Base-by-base conservation (phyloP, 2,113 vertebrate genomes). In the Carollia perspicillata region DNA sequence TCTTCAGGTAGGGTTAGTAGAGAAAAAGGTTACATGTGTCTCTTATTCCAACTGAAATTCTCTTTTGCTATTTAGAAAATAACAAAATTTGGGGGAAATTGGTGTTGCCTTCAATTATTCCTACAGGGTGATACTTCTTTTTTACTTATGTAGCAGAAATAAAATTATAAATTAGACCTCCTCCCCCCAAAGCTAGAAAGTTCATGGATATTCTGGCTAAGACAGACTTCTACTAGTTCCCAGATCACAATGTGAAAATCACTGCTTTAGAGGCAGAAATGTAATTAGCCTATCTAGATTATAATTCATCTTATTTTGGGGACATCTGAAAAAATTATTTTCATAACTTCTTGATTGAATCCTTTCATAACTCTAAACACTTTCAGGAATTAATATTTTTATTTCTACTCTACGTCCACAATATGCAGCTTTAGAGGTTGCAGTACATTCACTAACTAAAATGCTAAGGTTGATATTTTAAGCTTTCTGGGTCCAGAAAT, bases 391-490 rank as follows among this genome's bases (percentile, higher is more conserved):
- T 71, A 42, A 47, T 20, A 68, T 22, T 84, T 84, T 79, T 71
- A 35, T 78, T 7, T 93, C 51, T 88, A 89, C 44, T 4, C 17
- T 66, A 40, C 2, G 42, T 35, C 53, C 33, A 47, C 51, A 95
- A 35, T 30, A 28, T 58, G 5, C 12, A 65, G 42, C 49, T 94
- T 93, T 93, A 79, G 44, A 66, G 68, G 81, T 22, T 14, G 16
- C 17, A 53, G 20, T 65, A 23, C 30, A 35, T 49, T 77, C 30
- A 63, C 40, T 53, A 87, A 69, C 2, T 79, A 63, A 79, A 89
- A 96, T 69, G 4, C 78, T 93, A 66, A 83, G 47, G 4, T 85
- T 92, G 49, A 30, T 63, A 58, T 79, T 79, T 80, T 80, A 92
- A 84, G 40, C 14, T 66, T 90, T 90, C 60, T 75, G 28, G 30